These are phyloP conservation scores for Pachydiplax longipennis DNA, from an alignment of 2,888 invertebrate species.

Conservation along the genomic window DNA sequence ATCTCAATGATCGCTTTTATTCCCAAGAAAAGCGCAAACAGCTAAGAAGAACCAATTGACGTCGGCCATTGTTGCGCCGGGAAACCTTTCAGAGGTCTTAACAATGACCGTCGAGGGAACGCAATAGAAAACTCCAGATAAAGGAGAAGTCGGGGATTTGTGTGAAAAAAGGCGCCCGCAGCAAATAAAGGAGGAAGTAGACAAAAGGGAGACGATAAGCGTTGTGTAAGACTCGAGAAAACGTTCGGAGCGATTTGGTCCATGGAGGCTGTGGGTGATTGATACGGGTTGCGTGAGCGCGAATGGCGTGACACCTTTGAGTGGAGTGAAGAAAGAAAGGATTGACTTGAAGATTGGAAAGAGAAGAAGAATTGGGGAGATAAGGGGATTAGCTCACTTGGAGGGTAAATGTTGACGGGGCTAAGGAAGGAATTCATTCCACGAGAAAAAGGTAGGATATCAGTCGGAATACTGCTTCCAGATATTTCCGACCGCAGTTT, in stretches of 20 bases:
- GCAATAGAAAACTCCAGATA: background rate
- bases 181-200: background rate
- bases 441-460: background rate
- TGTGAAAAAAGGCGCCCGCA: background rate
- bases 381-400: background rate
- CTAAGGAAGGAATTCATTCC: background rate
- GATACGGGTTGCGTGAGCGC: conserved; percentile 2
- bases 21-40: conserved; percentile 6
- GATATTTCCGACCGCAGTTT: no score
- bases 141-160: background rate
- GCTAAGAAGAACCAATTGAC: conserved; percentile 17
- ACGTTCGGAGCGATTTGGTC: background rate
- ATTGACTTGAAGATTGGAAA: no score
- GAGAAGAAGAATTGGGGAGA: background rate
- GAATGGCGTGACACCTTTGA: background rate
- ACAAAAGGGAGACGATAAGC: conserved; percentile 21
- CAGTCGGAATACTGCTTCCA: background rate
- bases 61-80: conserved; percentile 12
- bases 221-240: background rate
- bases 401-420: background rate
- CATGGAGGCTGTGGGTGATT: background rate
- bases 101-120: background rate
- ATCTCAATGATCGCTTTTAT: background rate
- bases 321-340: background rate
- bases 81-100: conserved; percentile 18